Percentiles rank a stretch among this genome's conserved stretches.
These are phyloP conservation scores for Brachyrhaphis roseni DNA, from an alignment of 2,797 vertebrate species.

Conservation along the genomic window DNA sequence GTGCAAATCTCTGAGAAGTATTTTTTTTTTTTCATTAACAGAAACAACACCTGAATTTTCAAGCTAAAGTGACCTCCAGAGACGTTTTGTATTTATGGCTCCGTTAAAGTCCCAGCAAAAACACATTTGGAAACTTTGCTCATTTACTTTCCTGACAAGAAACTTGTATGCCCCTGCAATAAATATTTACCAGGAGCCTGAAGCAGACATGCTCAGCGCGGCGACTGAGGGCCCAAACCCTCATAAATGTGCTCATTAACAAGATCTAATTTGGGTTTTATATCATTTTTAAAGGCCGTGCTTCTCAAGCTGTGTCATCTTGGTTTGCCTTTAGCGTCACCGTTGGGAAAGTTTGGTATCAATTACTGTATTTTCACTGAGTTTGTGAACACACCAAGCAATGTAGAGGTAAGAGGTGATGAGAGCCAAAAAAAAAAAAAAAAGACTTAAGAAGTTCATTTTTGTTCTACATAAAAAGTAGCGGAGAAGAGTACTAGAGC, in stretches of 20 bases:
- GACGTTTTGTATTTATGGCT: slow-evolving; percentile 31
- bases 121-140: neutral
- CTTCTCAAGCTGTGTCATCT: neutral
- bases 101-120: slow-evolving; percentile 24
- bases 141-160: slow-evolving; percentile 9
- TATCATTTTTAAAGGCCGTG: neutral
- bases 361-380: neutral
- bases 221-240: neutral
- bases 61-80: slow-evolving; percentile 56
- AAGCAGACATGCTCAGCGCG: neutral
- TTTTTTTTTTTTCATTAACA: neutral
- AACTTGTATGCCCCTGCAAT: neutral
- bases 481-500: neutral
- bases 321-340: neutral
- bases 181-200: neutral
- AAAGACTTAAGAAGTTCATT: neutral
- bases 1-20: slow-evolving; percentile 49
- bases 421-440: neutral
- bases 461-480: neutral
- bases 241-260: neutral
- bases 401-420: neutral
- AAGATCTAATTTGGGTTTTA: neutral
- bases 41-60: slow-evolving; percentile 38
- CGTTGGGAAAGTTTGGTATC: neutral
- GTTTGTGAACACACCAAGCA: neutral